These are phyloP conservation scores for Lymantria dispar DNA, from an alignment of 2,888 invertebrate genomes.

Conservation along the genomic window DNA sequence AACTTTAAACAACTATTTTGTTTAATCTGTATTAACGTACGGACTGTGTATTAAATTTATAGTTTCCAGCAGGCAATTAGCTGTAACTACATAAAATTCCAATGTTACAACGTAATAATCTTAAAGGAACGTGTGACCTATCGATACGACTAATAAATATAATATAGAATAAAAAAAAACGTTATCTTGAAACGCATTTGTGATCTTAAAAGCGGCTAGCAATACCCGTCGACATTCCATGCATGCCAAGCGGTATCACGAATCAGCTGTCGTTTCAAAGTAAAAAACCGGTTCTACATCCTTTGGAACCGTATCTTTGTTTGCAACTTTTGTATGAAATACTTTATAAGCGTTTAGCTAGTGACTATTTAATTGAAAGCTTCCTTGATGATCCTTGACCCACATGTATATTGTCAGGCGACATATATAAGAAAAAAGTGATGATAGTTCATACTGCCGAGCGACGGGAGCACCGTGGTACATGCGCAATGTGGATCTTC, in stretches of 20 bases:
- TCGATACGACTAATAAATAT: slow-evolving; percentile 8
- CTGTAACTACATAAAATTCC: slow-evolving; percentile 10
- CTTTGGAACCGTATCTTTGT: slow-evolving; percentile 50
- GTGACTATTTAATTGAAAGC: slow-evolving; percentile 6
- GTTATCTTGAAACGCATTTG: slow-evolving; percentile 31
- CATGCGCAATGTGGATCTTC: too few species aligned
- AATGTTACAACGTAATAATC: slow-evolving; percentile 6
- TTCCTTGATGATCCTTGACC: too few species aligned
- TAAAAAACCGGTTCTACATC: slow-evolving; percentile 60
- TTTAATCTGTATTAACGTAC: not conserved
- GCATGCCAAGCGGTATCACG: slow-evolving; percentile 44
- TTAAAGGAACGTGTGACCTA: slow-evolving; percentile 4
- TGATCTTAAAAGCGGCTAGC: slow-evolving; percentile 35
- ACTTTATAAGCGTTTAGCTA: slow-evolving; percentile 27
- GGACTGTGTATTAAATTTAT: not conserved
- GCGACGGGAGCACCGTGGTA: too few species aligned
- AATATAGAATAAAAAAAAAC: slow-evolving; percentile 11
- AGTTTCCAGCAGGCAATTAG: slow-evolving; percentile 6
- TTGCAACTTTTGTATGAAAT: slow-evolving; percentile 42
- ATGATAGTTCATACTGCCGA: too few species aligned
- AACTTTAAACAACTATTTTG: too few species aligned
- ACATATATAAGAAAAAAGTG: too few species aligned
- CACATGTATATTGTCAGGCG: too few species aligned
- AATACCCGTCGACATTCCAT: slow-evolving; percentile 44
- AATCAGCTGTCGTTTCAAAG: slow-evolving; percentile 37